Conservation (phyloP, 2,113 vertebrate genomes). For the Leucopsar rothschildi region DNA sequence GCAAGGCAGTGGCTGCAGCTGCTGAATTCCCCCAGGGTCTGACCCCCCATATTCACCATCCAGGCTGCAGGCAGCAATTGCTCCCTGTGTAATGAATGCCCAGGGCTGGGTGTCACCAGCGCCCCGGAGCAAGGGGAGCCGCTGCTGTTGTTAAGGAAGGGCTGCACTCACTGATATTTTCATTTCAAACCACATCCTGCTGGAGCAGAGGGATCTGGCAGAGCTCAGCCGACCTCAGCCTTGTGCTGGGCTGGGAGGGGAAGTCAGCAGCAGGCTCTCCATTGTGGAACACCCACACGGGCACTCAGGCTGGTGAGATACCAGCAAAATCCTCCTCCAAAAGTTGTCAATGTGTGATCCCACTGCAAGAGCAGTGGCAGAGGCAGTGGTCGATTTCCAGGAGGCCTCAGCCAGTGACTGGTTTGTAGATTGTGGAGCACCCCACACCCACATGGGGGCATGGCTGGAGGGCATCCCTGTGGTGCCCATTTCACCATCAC, state of each 20-base stretch:
- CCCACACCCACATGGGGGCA: neutral
- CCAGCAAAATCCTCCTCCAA: neutral
- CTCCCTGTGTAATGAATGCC: rapidly evolving
- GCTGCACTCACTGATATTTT: neutral
- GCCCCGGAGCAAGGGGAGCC: rapidly evolving
- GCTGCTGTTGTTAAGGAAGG: neutral
- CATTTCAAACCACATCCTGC: constrained; percentile 57
- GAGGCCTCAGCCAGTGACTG: neutral
- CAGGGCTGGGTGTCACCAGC: rapidly evolving
- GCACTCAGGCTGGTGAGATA: rapidly evolving
- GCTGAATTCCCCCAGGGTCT: rapidly evolving
- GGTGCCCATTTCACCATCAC: neutral
- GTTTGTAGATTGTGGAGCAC: neutral
- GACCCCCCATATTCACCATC: rapidly evolving
- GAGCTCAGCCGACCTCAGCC: neutral
- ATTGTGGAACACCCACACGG: neutral
- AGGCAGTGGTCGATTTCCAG: rapidly evolving
- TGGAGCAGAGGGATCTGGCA: neutral
- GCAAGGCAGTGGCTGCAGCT: neutral
- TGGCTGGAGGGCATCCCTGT: neutral
- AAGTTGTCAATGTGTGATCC: rapidly evolving
- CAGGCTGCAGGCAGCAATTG: neutral
- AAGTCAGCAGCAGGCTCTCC: neutral
- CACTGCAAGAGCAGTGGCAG: neutral
- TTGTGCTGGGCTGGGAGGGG: neutral